These are phyloP conservation scores for human DNA, from an alignment of 2,113 vertebrate genomes.

Conservation along the genomic window GRCh38 chr14:20581001-20581500, in stretches of 20 bases:
- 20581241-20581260: background rate
- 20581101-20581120: background rate
- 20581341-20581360: background rate
- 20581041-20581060: background rate
- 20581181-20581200: background rate
- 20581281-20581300: background rate
- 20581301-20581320: background rate
- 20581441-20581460: background rate
- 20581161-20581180: background rate
- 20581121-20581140: background rate
- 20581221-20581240: background rate
- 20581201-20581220: background rate
- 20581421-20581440: background rate
- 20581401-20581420: background rate
- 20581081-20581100: background rate
- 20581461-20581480: background rate
- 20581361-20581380: background rate
- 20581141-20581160: background rate
- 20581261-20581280: background rate
- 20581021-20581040: background rate
- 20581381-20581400: background rate
- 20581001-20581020: background rate
- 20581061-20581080: background rate
- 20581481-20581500: background rate
- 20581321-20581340: background rate